Base-by-base conservation (phyloP, 2,888 invertebrate genomes). In the Temnothorax unifasciatus region DNA sequence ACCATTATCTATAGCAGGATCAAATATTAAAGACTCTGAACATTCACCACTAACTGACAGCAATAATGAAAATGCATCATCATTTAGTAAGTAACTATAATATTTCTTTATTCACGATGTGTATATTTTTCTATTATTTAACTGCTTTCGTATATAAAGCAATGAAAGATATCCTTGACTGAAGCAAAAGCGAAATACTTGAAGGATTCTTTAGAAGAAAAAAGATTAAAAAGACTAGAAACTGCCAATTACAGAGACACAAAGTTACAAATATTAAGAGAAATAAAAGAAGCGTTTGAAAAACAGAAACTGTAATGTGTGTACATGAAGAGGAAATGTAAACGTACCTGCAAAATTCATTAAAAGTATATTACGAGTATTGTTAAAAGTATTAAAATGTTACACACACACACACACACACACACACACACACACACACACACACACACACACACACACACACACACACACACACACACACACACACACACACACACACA, bases 211-310 rank as follows among this genome's bases (percentile, higher is more conserved):
- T 29, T 74, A 21, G 34, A 59, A 61, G 34, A 61, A 3, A 74
- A 61, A 61, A n/a, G 9, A n/a, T 34, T 74, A 74, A 74, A 74
- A 74, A 59, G 34, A 47, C n/a, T 15, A 21, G 47, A 74, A 74
- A 74, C 61, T 47, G 61, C n/a, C 0, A 47, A 74, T 47, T 74
- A 74, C 9, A 74, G 47, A 74, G 61, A 29, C 15, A 34, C 13
- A 34, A 74, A 59, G 1, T 74, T 59, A 29, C n/a, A 74, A 61
- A 74, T 74, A 47, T 59, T 74, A 59, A 74, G 1, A 61, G n/a
- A 74, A 15, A 61, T 74, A 61, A 74, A 61, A 74, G 21, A 61
- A 34, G 13, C 8, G 2, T 74, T 59, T 44, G 3, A 25, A 59
- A 74, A 44, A 13, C 57, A 41, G 41, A 57, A 41, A 73, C 18